These are phyloP conservation scores for Cabera pusaria DNA, from an alignment of 2,888 invertebrate genomes.

Conservation along the genomic window DNA sequence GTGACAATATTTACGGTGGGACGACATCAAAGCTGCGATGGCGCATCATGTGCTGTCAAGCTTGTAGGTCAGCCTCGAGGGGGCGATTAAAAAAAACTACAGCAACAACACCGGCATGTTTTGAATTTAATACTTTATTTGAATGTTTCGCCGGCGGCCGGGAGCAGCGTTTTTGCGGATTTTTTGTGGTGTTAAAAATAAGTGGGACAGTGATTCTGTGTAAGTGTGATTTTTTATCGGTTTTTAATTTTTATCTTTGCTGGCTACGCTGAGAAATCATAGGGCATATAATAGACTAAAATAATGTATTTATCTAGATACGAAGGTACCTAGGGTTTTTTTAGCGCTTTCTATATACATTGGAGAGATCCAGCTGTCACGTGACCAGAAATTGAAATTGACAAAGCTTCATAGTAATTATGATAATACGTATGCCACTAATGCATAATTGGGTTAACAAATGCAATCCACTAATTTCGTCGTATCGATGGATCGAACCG, in stretches of 20 bases:
- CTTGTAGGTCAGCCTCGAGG: constrained; percentile 69
- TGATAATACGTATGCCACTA: too few relatives aligned
- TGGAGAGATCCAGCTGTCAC: too few relatives aligned
- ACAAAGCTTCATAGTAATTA: too few relatives aligned
- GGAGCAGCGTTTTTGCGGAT: constrained; percentile 33
- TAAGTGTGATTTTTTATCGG: constrained; percentile 2
- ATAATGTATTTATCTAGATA: too few relatives aligned
- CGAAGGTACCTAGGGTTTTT: too few relatives aligned
- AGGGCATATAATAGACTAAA: too few relatives aligned
- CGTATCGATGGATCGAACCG: too few relatives aligned
- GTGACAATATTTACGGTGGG: constrained; percentile 72
- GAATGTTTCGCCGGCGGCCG: constrained; percentile 39
- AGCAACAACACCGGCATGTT: constrained; percentile 61
- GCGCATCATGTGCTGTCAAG: constrained; percentile 49
- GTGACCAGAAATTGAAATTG: too few relatives aligned
- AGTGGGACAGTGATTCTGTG: constrained; percentile 3
- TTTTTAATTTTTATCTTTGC: neutral
- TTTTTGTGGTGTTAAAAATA: constrained; percentile 26
- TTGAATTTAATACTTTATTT: constrained; percentile 75
- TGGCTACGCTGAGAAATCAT: neutral
- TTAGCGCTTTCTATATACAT: too few relatives aligned
- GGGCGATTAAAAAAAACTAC: constrained; percentile 57
- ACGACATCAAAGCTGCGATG: constrained; percentile 54
- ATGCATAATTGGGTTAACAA: too few relatives aligned
- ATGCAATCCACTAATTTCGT: too few relatives aligned